Evolutionary conservation across 2,797 vertebrate genomes (phyloP).

Genomic region (Clarias pachynema): DNA sequence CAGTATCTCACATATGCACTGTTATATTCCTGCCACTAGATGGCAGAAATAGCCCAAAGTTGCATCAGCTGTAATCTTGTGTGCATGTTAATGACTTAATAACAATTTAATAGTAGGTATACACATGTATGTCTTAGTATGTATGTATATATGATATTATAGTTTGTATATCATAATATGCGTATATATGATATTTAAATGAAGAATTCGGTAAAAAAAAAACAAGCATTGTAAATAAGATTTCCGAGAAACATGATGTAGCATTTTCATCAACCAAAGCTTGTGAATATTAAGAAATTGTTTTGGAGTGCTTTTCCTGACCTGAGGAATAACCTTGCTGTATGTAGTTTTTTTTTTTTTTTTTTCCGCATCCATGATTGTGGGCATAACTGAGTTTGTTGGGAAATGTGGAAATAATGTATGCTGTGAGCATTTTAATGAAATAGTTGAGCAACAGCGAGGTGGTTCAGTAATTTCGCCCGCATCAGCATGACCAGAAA

Average conservation of each 20-base stretch:
- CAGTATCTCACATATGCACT: background rate
- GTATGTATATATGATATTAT: background rate
- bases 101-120: background rate
- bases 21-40: conserved; percentile 28
- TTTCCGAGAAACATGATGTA: background rate
- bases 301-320: background rate
- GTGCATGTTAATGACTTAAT: background rate
- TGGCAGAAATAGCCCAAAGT: conserved; percentile 30
- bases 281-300: background rate
- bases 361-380: background rate
- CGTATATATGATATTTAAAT: background rate
- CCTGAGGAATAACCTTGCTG: background rate
- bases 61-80: background rate
- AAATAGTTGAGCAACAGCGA: background rate
- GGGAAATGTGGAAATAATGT: background rate
- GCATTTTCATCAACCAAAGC: background rate
- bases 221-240: background rate
- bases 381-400: background rate
- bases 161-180: background rate
- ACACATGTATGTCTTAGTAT: background rate
- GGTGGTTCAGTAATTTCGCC: conserved; percentile 32
- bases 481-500: conserved; percentile 33
- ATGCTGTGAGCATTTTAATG: background rate
- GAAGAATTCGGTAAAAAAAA: background rate
- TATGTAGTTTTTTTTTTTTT: background rate